Evolutionary conservation across 2,797 vertebrate species (phyloP).

Genomic region (Premnoplex brunnescens): DNA sequence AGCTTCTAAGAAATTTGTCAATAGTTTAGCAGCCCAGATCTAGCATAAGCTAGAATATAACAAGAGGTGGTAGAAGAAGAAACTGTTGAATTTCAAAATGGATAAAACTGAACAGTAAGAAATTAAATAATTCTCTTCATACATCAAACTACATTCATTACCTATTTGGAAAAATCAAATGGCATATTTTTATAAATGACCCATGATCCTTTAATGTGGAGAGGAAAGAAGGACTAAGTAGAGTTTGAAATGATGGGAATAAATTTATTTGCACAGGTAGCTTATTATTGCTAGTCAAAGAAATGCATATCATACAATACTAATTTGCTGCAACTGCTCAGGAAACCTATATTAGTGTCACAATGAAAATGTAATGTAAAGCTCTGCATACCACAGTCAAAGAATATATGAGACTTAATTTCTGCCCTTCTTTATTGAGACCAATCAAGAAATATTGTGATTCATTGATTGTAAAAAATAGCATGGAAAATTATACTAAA

Average conservation of each 20-base stretch:
- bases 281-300: background rate
- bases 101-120: background rate
- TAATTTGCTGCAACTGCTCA: background rate
- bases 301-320: background rate
- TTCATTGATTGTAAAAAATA: background rate
- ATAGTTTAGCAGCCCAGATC: background rate
- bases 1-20: background rate
- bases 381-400: background rate
- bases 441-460: background rate
- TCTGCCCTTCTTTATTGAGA: background rate
- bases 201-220: background rate
- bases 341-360: background rate
- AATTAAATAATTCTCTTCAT: background rate
- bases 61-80: background rate
- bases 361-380: background rate
- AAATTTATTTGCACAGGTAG: background rate
- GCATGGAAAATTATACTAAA: background rate
- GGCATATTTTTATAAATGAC: background rate
- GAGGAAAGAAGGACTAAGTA: background rate
- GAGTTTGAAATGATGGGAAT: background rate
- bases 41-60: background rate
- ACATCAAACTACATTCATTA: background rate
- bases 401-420: background rate
- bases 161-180: background rate
- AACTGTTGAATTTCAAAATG: background rate